A percentile compares a stretch with the other conserved stretches of the same genome.
phyloP scores from a whole-genome alignment of 2,797 vertebrate genomes.

The Uromys caudimaculatus region DNA sequence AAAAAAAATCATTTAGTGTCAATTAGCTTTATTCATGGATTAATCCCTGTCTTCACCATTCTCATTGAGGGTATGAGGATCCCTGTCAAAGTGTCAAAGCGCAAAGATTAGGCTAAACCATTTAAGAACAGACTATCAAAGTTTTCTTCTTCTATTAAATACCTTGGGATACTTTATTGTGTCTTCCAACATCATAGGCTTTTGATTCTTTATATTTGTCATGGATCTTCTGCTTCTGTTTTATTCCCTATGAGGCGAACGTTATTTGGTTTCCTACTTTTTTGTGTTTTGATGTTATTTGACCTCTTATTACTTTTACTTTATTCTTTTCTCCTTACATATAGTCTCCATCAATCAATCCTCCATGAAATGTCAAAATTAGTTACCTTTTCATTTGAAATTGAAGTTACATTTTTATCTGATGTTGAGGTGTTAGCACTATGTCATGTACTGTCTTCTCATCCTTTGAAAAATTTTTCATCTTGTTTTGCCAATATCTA shows the following conservation, averaged over 20 bases:
- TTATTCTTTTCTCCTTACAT: neutral
- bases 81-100: slow-evolving; percentile 30
- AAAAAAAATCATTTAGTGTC: slow-evolving; percentile 18
- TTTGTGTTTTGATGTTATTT: neutral
- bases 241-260: neutral
- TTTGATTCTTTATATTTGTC: neutral
- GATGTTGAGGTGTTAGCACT: neutral
- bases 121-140: slow-evolving; percentile 29
- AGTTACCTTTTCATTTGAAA: neutral
- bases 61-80: neutral
- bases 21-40: slow-evolving; percentile 51
- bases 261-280: neutral
- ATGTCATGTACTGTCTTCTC: neutral
- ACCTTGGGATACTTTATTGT: neutral
- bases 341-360: neutral
- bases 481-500: neutral
- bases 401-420: neutral
- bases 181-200: neutral
- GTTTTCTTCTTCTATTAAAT: neutral
- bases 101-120: slow-evolving; percentile 6
- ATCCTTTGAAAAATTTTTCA: neutral
- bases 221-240: neutral
- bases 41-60: neutral
- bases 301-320: neutral
- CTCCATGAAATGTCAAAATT: neutral